Evolutionary conservation across 2,113 vertebrate genomes (phyloP).

Genomic region (Corythoichthys haematopterus): DNA sequence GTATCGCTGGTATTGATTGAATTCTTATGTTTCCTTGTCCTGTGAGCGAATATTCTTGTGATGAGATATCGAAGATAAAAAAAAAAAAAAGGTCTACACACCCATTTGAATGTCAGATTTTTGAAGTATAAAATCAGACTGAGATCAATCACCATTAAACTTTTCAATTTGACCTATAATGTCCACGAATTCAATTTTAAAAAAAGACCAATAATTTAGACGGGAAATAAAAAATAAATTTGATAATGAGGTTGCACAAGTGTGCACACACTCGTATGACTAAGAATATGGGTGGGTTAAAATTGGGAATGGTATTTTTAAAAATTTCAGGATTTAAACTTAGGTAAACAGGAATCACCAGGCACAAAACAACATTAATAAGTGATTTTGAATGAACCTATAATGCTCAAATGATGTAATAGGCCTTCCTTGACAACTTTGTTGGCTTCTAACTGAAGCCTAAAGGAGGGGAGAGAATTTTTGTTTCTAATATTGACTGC

Average conservation of each 20-base stretch:
- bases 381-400: too few relatives aligned
- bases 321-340: too few relatives aligned
- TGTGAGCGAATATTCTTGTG: constrained; percentile 3
- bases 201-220: background rate
- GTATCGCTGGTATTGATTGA: constrained; percentile 56
- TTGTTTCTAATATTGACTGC: too few relatives aligned
- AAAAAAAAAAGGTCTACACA: background rate
- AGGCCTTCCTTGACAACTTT: too few relatives aligned
- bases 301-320: too few relatives aligned
- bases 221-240: too few relatives aligned
- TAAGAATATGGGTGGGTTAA: background rate
- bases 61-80: constrained; percentile 30
- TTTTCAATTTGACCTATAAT: background rate
- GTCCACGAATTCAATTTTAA: background rate
- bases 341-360: too few relatives aligned
- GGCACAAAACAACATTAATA: too few relatives aligned
- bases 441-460: too few relatives aligned
- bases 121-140: background rate
- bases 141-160: background rate
- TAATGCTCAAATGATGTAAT: too few relatives aligned
- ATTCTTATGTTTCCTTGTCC: constrained; percentile 34
- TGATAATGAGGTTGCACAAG: background rate
- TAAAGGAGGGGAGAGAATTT: too few relatives aligned
- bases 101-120: background rate
- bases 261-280: background rate